Evolutionary conservation across 2,888 invertebrate genomes (phyloP).

Genomic region (Lampropteryx suffumata): DNA sequence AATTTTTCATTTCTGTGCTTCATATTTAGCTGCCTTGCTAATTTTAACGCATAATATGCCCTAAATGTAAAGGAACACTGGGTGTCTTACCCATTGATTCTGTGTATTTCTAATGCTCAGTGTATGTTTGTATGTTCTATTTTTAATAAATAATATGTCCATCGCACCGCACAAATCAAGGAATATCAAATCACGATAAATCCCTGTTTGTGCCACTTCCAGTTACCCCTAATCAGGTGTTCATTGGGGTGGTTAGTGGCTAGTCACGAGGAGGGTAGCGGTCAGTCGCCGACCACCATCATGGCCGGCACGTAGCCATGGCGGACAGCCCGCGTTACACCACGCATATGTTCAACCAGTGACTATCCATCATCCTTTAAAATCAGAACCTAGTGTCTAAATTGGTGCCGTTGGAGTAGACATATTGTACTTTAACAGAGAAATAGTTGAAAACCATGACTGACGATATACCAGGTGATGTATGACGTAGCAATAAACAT

Average conservation of each 20-base stretch:
- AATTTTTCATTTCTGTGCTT: no score
- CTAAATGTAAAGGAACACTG: no score
- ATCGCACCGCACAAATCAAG: no score
- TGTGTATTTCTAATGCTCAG: no score
- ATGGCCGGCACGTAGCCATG: conserved; percentile 52
- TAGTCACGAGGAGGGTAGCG: conserved; percentile 52
- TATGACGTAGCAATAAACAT: background rate
- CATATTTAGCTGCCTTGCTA: no score
- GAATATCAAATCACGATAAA: no score
- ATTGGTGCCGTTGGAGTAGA: background rate
- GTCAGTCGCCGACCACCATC: conserved; percentile 72
- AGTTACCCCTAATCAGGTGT: conserved; percentile 6
- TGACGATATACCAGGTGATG: conserved; percentile 75
- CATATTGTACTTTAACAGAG: background rate
- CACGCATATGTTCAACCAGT: background rate
- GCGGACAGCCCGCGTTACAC: conserved; percentile 30
- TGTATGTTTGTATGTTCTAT: no score
- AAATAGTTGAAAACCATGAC: conserved; percentile 48
- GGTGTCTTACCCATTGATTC: no score
- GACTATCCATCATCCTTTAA: no score
- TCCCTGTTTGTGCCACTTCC: conserved; percentile 3
- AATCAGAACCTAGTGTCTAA: no score
- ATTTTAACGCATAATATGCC: no score
- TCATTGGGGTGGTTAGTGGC: conserved; percentile 38
- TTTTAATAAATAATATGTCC: no score